phyloP scores from a whole-genome alignment of 2,113 vertebrate genomes.

The Periophthalmodon schlosseri region DNA sequence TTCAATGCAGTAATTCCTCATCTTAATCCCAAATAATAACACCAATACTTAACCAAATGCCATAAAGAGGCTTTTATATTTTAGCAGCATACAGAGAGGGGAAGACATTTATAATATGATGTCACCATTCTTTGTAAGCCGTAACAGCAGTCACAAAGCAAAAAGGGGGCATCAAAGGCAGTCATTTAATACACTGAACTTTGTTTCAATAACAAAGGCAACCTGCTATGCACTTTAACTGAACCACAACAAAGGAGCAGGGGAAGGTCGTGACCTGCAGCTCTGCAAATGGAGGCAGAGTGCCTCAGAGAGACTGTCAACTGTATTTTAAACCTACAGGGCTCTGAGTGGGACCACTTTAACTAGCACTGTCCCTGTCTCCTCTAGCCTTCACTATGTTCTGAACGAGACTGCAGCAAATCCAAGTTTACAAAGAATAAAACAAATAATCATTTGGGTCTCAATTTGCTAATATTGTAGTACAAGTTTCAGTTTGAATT shows the following conservation, averaged over 20 bases:
- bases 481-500: background rate
- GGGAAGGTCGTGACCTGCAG: conserved; percentile 55
- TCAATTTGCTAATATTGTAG: too few relatives aligned
- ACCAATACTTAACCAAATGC: conserved; percentile 66
- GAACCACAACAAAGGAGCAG: conserved; percentile 77
- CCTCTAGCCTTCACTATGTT: background rate
- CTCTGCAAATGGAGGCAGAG: conserved; percentile 63
- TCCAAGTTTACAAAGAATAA: background rate
- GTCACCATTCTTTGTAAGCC: conserved; percentile 66
- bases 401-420: background rate
- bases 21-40: conserved; percentile 68
- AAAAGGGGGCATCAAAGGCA: conserved; percentile 68
- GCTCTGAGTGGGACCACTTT: conserved; percentile 52
- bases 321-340: conserved; percentile 61
- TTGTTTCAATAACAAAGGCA: conserved; percentile 77
- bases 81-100: conserved; percentile 61
- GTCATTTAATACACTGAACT: conserved; percentile 68
- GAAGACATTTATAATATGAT: conserved; percentile 75
- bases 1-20: conserved; percentile 62
- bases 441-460: background rate
- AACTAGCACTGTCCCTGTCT: conserved; percentile 45
- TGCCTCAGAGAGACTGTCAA: conserved; percentile 63
- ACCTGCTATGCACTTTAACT: conserved; percentile 74
- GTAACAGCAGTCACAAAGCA: conserved; percentile 57
- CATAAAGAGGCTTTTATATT: conserved; percentile 64